A percentile compares a stretch with the other conserved stretches of the same genome.
Evolutionary conservation across 2,113 vertebrate species (phyloP).

Genomic region (Mormyrus iriodes): DNA sequence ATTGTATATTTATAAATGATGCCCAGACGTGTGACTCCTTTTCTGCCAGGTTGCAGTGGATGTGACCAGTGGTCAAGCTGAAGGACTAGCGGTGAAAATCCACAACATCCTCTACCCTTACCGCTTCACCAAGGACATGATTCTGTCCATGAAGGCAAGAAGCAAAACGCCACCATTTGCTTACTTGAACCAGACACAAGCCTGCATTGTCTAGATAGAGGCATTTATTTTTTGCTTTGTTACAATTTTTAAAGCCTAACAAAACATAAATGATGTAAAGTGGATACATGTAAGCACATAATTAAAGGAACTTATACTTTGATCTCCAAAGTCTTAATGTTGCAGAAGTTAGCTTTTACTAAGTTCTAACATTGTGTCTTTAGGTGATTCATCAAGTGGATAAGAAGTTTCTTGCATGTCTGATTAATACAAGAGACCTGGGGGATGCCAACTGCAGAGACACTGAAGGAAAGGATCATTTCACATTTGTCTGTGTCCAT

Average conservation of each 20-base stretch:
- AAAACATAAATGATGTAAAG: not conserved
- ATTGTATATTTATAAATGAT: not conserved
- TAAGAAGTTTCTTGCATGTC: slow-evolving; percentile 95
- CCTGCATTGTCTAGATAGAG: not conserved
- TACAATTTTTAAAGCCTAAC: not conserved
- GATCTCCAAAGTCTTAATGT: not conserved
- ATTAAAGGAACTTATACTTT: not conserved
- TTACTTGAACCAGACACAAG: not conserved
- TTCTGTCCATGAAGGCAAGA: slow-evolving; percentile 83
- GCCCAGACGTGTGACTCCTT: not conserved
- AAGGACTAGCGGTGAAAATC: slow-evolving; percentile 81
- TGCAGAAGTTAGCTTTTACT: not conserved
- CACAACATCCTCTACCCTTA: slow-evolving; percentile 91
- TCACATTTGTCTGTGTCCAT: not conserved
- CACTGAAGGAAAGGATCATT: slow-evolving; percentile 43
- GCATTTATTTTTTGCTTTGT: not conserved
- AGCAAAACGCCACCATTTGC: no score
- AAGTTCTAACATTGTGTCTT: slow-evolving; percentile 27
- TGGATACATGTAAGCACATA: not conserved
- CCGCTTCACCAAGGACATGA: slow-evolving; percentile 93
- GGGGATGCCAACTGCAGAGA: slow-evolving; percentile 31
- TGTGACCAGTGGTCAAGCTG: slow-evolving; percentile 73
- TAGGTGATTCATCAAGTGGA: slow-evolving; percentile 97
- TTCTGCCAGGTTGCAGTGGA: slow-evolving; percentile 77
- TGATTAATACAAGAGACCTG: slow-evolving; percentile 72